These are phyloP conservation scores for Phyllotis vaccarum DNA, from an alignment of 2,797 vertebrate genomes.

Conservation along the genomic window DNA sequence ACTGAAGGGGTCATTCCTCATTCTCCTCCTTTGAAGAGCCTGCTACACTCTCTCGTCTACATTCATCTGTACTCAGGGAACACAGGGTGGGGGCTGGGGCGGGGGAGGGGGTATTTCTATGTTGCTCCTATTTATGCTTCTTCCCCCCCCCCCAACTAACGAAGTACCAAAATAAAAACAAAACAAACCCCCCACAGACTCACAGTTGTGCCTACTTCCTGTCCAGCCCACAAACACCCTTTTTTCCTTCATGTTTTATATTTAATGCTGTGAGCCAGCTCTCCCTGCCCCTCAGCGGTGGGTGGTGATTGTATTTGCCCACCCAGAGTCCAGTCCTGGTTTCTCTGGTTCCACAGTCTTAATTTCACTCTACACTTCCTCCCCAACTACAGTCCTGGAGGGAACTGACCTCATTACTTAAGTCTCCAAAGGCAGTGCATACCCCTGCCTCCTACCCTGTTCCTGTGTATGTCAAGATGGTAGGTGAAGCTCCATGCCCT, in stretches of 20 bases:
- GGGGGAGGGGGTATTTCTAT: conserved; percentile 32
- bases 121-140: neutral
- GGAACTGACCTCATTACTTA: neutral
- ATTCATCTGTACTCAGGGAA: neutral
- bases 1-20: neutral
- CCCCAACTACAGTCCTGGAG: neutral
- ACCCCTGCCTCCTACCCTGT: neutral
- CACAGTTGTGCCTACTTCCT: neutral
- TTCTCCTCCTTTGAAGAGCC: conserved; percentile 21
- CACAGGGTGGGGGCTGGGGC: no score
- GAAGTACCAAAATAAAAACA: neutral
- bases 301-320: neutral
- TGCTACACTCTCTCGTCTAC: neutral
- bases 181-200: neutral
- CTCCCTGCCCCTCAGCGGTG: neutral
- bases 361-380: neutral
- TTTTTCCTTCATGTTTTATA: neutral
- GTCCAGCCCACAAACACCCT: neutral
- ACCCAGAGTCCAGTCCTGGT: neutral
- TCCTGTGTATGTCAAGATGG: neutral
- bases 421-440: neutral
- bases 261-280: neutral
- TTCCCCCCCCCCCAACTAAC: no score
- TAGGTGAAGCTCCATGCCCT: neutral
- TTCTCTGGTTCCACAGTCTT: neutral